A percentile compares a stretch with the other conserved stretches of the same genome.
Conservation (phyloP, 64 coral and sea anemone genomes). For the Catalaphyllia jardinei region DNA sequence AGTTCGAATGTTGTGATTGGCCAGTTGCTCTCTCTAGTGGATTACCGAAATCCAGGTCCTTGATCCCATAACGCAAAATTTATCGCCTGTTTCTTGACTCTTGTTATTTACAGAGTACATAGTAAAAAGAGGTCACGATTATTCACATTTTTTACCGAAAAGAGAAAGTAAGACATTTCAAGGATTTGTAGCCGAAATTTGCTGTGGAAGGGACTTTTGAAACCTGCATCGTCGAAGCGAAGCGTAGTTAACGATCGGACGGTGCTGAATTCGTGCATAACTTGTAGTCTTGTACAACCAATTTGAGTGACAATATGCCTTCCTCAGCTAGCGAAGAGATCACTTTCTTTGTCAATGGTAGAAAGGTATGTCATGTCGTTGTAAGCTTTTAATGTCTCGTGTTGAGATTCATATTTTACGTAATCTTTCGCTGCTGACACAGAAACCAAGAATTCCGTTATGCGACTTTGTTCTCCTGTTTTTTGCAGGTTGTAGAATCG, state of each 20-base stretch:
- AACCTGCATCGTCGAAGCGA: no score
- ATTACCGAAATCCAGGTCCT: background rate
- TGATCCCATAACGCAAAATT: slow-evolving; percentile 7
- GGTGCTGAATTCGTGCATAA: background rate
- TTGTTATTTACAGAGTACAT: no score
- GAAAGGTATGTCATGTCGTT: slow-evolving; percentile 48
- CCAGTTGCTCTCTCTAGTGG: background rate
- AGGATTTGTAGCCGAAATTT: no score
- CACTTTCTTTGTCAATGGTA: slow-evolving; percentile 85
- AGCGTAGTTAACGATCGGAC: background rate
- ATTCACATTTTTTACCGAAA: no score
- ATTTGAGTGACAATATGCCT: slow-evolving; percentile 49
- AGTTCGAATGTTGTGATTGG: background rate
- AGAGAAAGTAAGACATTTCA: no score
- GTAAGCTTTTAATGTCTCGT: background rate
- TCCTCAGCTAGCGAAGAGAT: slow-evolving; percentile 39
- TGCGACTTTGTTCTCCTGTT: background rate
- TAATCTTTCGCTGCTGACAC: no score
- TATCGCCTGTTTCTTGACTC: background rate
- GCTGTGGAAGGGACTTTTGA: no score
- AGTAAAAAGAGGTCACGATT: background rate
- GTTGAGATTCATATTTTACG: background rate
- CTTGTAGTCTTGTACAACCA: background rate
- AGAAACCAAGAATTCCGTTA: background rate
- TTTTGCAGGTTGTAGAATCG: slow-evolving; percentile 41